Percentiles rank a stretch among this genome's conserved stretches.
Evolutionary conservation across 1,140 invertebrate species (phyloP).

Genomic region (Drosophila hydei): DNA sequence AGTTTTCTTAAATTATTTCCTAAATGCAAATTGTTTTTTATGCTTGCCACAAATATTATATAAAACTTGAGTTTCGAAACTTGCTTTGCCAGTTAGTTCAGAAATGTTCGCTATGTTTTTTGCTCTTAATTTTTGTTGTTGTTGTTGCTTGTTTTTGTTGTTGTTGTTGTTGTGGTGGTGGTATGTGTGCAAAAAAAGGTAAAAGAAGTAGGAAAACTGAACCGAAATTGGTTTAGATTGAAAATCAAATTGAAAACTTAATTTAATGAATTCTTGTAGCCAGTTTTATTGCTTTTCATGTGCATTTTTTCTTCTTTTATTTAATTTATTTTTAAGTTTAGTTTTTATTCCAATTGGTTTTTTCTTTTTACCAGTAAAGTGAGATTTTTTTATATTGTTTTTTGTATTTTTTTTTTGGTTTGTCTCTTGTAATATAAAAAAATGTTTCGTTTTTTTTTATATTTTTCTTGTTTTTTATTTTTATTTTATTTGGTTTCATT

Average conservation of each 20-base stretch:
- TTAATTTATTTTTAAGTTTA: conserved; percentile 38
- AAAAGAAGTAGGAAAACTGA: conserved; percentile 43
- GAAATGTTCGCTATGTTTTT: conserved; percentile 35
- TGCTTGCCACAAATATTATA: conserved; percentile 58
- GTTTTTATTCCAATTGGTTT: conserved; percentile 45
- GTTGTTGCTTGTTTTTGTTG: conserved; percentile 25
- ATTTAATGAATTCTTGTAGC: conserved; percentile 48
- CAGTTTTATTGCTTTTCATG: conserved; percentile 72
- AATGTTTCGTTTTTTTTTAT: conserved; percentile 44
- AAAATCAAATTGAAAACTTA: conserved; percentile 35
- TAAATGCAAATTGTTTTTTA: conserved; percentile 34
- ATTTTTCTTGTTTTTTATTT: conserved; percentile 43
- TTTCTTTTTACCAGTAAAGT: conserved; percentile 70
- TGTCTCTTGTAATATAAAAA: conserved; percentile 83
- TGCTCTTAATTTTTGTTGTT: conserved; percentile 13
- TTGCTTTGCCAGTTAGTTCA: conserved; percentile 63
- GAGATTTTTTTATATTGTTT: conserved; percentile 54
- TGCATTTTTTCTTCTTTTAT: conserved; percentile 50
- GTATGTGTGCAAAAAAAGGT: conserved; percentile 59
- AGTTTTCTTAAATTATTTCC: conserved; percentile 24
- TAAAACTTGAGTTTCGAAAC: conserved; percentile 69
- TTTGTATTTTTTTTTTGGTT: conserved; percentile 43
- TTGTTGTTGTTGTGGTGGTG: conserved; percentile 40
- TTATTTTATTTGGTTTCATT: no score
- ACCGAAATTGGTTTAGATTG: conserved; percentile 64